These are phyloP conservation scores for Oasisia sp. DNA, from an alignment of 2,888 invertebrate species.

Conservation along the genomic window DNA sequence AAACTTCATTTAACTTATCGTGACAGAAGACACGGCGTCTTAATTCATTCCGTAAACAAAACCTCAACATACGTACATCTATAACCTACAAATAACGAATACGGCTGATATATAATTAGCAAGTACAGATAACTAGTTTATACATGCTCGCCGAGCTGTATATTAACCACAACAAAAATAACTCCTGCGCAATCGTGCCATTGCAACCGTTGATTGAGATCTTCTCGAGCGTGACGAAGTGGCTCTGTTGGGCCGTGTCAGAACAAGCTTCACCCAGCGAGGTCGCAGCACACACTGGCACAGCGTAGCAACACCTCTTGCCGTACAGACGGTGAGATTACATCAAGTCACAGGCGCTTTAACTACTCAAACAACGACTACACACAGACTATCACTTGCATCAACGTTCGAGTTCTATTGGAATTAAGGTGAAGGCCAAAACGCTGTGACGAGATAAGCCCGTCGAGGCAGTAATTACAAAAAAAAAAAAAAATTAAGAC, in stretches of 20 bases:
- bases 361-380: neutral
- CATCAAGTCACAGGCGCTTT: neutral
- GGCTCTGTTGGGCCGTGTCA: neutral
- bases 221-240: neutral
- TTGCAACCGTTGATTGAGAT: neutral
- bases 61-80: neutral
- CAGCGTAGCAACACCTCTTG: neutral
- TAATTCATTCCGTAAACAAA: neutral
- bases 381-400: neutral
- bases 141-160: neutral
- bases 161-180: neutral
- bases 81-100: neutral
- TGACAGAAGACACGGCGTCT: neutral
- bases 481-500: no score
- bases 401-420: neutral
- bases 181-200: neutral
- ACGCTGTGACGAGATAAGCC: neutral
- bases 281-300: neutral
- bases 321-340: neutral
- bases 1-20: no score
- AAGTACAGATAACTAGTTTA: neutral
- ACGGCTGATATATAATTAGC: neutral
- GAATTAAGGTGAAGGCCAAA: neutral
- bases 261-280: neutral
- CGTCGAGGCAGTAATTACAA: no score